These are phyloP conservation scores for Zaprionus davidi DNA, from an alignment of 1,140 invertebrate species.

Conservation along the genomic window DNA sequence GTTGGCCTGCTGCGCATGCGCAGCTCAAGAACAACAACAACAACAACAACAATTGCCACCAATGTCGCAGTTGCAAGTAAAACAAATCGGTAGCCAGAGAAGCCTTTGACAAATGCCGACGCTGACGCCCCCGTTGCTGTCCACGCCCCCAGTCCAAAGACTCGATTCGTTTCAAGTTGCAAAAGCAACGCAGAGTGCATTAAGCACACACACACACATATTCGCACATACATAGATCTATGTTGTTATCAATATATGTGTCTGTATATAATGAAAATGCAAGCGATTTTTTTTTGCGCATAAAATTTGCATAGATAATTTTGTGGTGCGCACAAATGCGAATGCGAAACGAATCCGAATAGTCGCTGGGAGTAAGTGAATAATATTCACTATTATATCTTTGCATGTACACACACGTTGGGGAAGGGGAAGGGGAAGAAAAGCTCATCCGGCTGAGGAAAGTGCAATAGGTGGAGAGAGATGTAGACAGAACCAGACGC, in stretches of 20 bases:
- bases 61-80: conserved; percentile 51
- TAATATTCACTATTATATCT: conserved; percentile 27
- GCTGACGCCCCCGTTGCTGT: conserved; percentile 28
- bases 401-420: not conserved
- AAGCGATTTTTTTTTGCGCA: conserved; percentile 52
- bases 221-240: conserved; percentile 24
- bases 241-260: conserved; percentile 71
- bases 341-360: conserved; percentile 8
- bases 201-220: conserved; percentile 25
- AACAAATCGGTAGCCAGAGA: conserved; percentile 51
- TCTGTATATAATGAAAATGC: conserved; percentile 38
- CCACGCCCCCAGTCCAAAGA: conserved; percentile 20
- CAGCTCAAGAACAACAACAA: conserved; percentile 65
- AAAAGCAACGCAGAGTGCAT: conserved; percentile 37
- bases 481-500: not conserved
- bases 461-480: not conserved
- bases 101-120: conserved; percentile 52
- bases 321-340: conserved; percentile 9
- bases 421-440: too few relatives aligned
- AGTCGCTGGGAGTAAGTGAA: conserved; percentile 20
- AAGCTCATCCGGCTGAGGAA: conserved; percentile 5
- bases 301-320: conserved; percentile 76
- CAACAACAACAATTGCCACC: conserved; percentile 44
- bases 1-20: conserved; percentile 54
- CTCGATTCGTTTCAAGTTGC: conserved; percentile 65